These are phyloP conservation scores for Cotesia typhae DNA, from an alignment of 1,140 invertebrate genomes.

Conservation along the genomic window DNA sequence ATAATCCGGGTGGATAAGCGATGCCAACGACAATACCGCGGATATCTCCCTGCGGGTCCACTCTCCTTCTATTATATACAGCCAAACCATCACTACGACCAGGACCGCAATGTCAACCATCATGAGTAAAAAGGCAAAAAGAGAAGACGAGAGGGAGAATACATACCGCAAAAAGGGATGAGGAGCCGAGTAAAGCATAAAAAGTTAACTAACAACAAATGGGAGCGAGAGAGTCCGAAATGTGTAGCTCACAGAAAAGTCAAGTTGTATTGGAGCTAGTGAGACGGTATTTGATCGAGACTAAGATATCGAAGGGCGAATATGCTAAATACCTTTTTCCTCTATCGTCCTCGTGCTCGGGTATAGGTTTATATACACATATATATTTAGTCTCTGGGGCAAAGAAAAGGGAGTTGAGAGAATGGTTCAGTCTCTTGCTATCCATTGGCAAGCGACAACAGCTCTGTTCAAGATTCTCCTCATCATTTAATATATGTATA, in stretches of 20 bases:
- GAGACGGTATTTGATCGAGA: slow-evolving; percentile 35
- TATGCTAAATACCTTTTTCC: slow-evolving; percentile 46
- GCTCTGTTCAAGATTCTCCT: neutral
- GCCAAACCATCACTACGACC: slow-evolving; percentile 3
- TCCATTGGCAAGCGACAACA: neutral
- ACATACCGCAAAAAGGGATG: no score
- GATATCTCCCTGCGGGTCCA: slow-evolving; percentile 18
- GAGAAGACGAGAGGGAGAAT: neutral
- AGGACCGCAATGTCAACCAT: neutral
- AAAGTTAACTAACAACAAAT: no score
- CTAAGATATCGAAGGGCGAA: slow-evolving; percentile 42
- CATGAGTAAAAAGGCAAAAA: neutral
- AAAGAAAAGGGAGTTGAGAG: slow-evolving; percentile 10
- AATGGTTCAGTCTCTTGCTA: slow-evolving; percentile 3
- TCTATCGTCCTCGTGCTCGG: neutral
- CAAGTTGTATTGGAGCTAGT: slow-evolving; percentile 1
- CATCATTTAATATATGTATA: neutral
- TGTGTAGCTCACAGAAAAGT: no score
- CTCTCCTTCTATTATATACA: neutral
- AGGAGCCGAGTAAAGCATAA: no score
- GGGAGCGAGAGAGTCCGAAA: neutral
- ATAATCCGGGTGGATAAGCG: slow-evolving; percentile 43
- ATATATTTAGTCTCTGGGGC: neutral
- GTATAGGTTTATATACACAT: neutral
- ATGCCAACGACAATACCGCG: slow-evolving; percentile 40